Conservation (phyloP, 2,888 invertebrate genomes). For the Allacma fusca region DNA sequence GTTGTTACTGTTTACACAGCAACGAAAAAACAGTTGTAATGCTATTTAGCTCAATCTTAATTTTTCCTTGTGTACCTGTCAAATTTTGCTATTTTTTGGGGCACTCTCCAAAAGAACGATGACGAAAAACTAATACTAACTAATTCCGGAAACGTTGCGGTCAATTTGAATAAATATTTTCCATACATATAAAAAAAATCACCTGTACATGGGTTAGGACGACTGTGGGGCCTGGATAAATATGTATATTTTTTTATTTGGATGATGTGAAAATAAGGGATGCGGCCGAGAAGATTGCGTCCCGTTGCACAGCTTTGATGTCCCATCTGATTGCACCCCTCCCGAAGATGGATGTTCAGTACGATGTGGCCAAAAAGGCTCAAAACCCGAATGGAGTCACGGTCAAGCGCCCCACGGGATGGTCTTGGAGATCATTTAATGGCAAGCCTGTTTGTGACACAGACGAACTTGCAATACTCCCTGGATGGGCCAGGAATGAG, state of each 20-base stretch:
- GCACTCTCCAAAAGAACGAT: no score
- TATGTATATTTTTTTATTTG: neutral
- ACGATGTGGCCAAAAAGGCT: constrained; percentile 48
- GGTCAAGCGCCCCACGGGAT: constrained; percentile 47
- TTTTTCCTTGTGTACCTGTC: no score
- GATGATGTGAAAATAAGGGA: constrained; percentile 27
- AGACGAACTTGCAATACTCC: constrained; percentile 58
- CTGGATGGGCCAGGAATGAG: constrained; percentile 61
- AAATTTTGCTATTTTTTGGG: no score
- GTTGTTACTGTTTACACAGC: no score
- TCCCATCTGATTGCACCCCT: constrained; percentile 61
- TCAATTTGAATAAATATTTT: no score
- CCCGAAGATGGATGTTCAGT: constrained; percentile 59
- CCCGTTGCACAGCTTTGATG: constrained; percentile 58
- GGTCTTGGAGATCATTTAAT: constrained; percentile 58
- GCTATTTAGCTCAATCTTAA: no score
- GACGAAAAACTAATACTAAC: no score
- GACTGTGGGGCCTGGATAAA: neutral
- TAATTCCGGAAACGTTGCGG: no score
- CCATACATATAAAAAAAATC: no score
- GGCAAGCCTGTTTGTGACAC: constrained; percentile 61
- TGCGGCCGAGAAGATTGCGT: constrained; percentile 57
- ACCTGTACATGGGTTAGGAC: no score
- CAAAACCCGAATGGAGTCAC: neutral
- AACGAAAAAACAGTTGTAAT: no score